Percentiles rank a stretch among this genome's conserved stretches.
These are phyloP conservation scores for Staurois parvus DNA, from an alignment of 2,797 vertebrate species.

Conservation along the genomic window DNA sequence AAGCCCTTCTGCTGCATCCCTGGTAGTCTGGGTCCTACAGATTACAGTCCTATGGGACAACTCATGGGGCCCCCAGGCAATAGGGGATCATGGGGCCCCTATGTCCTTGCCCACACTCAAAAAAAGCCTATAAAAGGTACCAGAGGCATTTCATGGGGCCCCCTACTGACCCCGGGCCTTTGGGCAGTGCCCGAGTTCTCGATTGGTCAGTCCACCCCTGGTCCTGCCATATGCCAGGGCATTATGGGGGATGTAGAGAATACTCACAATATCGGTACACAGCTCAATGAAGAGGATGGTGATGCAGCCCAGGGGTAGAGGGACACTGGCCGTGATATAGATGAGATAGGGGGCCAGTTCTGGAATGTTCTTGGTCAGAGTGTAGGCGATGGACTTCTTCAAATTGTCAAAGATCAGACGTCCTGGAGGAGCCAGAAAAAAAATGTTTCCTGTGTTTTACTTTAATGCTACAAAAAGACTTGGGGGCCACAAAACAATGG, in stretches of 20 bases:
- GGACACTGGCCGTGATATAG: constrained; percentile 89
- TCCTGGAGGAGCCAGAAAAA: constrained; percentile 68
- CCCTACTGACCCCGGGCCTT: too few species aligned
- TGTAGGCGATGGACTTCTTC: constrained; percentile 91
- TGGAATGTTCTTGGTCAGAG: constrained; percentile 89
- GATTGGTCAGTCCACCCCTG: too few species aligned
- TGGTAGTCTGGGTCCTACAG: background rate
- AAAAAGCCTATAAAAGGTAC: too few species aligned
- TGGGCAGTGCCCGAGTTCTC: too few species aligned
- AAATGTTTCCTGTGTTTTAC: too few species aligned
- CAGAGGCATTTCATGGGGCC: too few species aligned
- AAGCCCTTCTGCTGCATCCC: background rate
- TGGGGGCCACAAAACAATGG: too few species aligned
- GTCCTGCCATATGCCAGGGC: background rate
- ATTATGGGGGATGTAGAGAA: background rate
- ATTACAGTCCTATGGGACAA: background rate
- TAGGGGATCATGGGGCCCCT: too few species aligned
- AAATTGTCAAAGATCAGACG: constrained; percentile 91
- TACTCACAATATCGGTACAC: constrained; percentile 89
- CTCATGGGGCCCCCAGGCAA: too few species aligned
- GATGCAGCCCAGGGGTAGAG: constrained; percentile 89
- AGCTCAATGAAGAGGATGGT: constrained; percentile 93
- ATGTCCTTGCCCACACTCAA: too few species aligned
- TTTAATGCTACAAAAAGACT: too few species aligned
- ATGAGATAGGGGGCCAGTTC: constrained; percentile 89